A percentile compares a stretch with the other conserved stretches of the same genome.
Conservation (phyloP, 2,113 vertebrate genomes). For the Microtus oregoni region DNA sequence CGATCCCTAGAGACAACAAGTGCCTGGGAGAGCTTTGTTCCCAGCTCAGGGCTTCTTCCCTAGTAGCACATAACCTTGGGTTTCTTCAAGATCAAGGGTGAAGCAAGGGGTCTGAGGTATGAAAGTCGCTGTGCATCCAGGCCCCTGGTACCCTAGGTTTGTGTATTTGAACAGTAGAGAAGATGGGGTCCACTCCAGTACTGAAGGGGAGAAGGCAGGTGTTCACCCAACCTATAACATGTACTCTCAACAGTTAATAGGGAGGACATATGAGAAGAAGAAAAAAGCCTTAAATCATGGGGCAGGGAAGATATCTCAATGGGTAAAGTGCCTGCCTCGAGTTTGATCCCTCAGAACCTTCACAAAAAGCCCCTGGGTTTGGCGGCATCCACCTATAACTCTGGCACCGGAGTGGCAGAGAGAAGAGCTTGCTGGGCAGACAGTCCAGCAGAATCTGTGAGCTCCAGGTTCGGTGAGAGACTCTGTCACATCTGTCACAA, state of each 20-base stretch:
- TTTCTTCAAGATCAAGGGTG: not conserved
- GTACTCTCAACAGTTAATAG: not conserved
- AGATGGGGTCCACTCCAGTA: not conserved
- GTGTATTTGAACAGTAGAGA: not conserved
- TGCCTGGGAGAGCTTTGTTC: not conserved
- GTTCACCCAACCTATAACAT: too few species aligned
- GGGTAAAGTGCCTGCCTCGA: not conserved
- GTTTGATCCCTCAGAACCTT: not conserved
- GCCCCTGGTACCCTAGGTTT: not conserved
- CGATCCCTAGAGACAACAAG: not conserved
- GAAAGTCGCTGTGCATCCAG: not conserved
- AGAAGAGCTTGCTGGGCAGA: not conserved
- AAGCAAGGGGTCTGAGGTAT: not conserved
- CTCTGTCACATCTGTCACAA: too few species aligned
- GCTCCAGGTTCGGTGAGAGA: not conserved
- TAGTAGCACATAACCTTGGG: not conserved
- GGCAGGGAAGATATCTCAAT: not conserved
- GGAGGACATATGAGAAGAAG: not conserved
- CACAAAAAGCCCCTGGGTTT: not conserved
- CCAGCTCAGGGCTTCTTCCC: not conserved
- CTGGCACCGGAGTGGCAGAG: not conserved
- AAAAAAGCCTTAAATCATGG: not conserved
- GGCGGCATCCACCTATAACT: not conserved
- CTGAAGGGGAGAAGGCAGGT: not conserved
- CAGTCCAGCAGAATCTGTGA: not conserved